Base-by-base conservation (phyloP, 2,113 vertebrate species). In the Osmerus eperlanus region DNA sequence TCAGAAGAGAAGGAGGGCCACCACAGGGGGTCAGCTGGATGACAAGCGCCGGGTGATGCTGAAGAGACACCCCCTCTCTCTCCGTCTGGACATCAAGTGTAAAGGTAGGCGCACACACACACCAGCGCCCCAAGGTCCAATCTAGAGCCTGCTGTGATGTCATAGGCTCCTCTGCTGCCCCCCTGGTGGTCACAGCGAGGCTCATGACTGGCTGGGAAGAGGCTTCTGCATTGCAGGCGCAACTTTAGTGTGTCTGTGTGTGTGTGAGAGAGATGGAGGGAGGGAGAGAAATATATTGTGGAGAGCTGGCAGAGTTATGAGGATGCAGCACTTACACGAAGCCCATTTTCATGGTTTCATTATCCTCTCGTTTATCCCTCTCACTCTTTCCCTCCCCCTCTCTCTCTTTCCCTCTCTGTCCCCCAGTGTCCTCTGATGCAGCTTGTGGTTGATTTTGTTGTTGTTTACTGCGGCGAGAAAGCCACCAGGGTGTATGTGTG, bases 31-130 rank as follows among this genome's bases (percentile, higher is more conserved):
- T 73, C 97, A 99, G 85, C 86, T 98, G 87, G 97, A 99, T 0
- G 97, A 99, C 81, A 98, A 98, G 75, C 94, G 97, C 72, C 95
- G 95, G 67, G 96, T 98, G 88, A 97, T 99, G 97, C 89, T 99
- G 25, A 98, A 96, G 84, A 89, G 92, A 0, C 97, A 99, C 80
- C 97, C 97, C 0, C 86, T 99, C 65, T 97, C 94, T 0, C 93
- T 99, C 73, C 92, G 94, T 36, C 62, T 99, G 0, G 94, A 96
- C 84, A 89, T 99, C 14, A 96, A 94, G 76, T 97, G 96, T 89
- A 99, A 98, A 94, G 97, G 97, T 98, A 74, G 54, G 79, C 0
- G 21, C 1, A 25, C 32, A 32, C 47, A 51, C 8, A 54, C 18
- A 67, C 18, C 28, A 67, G 32, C 6, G 18, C 58, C 19, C 4